A percentile compares a stretch with the other conserved stretches of the same genome.
Conservation (phyloP, 2,113 vertebrate genomes). For the Gnathonemus longibarbis region DNA sequence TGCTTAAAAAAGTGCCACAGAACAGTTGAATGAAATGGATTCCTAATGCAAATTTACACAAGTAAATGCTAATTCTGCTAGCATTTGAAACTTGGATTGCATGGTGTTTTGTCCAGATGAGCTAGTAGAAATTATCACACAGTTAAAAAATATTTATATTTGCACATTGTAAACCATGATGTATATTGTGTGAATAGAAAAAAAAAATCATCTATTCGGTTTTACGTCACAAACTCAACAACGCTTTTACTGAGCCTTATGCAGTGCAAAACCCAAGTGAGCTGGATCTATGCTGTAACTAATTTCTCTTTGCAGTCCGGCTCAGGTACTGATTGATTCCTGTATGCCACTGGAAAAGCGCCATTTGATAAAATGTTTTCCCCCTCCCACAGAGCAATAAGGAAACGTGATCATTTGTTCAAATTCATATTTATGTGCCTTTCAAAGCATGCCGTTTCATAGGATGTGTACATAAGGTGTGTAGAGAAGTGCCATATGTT, state of each 20-base stretch:
- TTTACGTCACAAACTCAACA: neutral
- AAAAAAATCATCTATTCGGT: neutral
- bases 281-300: neutral
- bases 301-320: neutral
- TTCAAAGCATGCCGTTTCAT: neutral
- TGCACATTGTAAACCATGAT: neutral
- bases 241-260: neutral
- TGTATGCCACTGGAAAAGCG: neutral
- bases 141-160: neutral
- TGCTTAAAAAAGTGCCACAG: neutral
- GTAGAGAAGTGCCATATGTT: neutral
- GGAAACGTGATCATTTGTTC: neutral
- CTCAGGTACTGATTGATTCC: neutral
- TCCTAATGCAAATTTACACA: neutral
- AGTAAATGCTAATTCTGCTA: neutral
- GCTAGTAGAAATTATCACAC: neutral
- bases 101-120: neutral
- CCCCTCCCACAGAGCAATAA: neutral
- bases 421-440: neutral
- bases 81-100: neutral
- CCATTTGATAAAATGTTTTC: neutral
- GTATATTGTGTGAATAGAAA: neutral
- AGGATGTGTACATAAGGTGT: conserved; percentile 1
- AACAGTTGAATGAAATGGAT: neutral
- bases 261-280: neutral